Percentiles rank a stretch among this genome's conserved stretches.
Conservation (phyloP, 2,797 vertebrate species). For the Acanthornis magna region DNA sequence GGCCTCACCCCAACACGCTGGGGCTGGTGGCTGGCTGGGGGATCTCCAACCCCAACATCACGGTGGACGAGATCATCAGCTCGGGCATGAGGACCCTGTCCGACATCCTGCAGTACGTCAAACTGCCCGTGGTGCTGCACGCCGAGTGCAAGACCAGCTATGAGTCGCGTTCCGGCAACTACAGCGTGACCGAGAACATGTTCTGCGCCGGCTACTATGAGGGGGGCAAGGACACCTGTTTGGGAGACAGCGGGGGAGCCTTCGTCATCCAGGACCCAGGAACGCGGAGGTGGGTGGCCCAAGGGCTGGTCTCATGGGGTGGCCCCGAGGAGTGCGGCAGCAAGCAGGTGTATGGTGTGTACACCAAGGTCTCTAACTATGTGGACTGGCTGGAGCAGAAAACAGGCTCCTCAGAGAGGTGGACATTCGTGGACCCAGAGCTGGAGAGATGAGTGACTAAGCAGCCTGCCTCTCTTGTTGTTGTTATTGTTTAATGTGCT, state of each 20-base stretch:
- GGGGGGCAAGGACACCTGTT: constrained; percentile 91
- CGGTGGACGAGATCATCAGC: constrained; percentile 74
- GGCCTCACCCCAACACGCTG: constrained; percentile 81
- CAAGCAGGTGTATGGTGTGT: constrained; percentile 93
- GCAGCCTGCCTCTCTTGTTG: constrained; percentile 19
- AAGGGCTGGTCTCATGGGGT: constrained; percentile 94
- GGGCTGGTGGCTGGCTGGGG: constrained; percentile 96
- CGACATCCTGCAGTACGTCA: constrained; percentile 89
- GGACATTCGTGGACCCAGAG: constrained; percentile 45
- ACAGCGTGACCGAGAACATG: constrained; percentile 95
- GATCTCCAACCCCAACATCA: constrained; percentile 85
- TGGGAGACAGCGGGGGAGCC: constrained; percentile 95
- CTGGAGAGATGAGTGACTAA: constrained; percentile 57
- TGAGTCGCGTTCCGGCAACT: constrained; percentile 85
- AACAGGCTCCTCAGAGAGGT: constrained; percentile 63
- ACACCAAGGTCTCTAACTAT: constrained; percentile 90
- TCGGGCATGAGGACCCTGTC: constrained; percentile 80
- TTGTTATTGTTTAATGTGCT: constrained; percentile 51
- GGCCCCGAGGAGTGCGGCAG: constrained; percentile 94
- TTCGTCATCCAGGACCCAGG: constrained; percentile 83
- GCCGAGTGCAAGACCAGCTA: constrained; percentile 90
- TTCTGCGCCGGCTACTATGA: constrained; percentile 94
- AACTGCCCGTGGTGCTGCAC: constrained; percentile 90
- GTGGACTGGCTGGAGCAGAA: constrained; percentile 85
- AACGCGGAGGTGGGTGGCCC: constrained; percentile 85